phyloP scores from a whole-genome alignment of 2,113 vertebrate genomes.

The Syngnathus typhle region DNA sequence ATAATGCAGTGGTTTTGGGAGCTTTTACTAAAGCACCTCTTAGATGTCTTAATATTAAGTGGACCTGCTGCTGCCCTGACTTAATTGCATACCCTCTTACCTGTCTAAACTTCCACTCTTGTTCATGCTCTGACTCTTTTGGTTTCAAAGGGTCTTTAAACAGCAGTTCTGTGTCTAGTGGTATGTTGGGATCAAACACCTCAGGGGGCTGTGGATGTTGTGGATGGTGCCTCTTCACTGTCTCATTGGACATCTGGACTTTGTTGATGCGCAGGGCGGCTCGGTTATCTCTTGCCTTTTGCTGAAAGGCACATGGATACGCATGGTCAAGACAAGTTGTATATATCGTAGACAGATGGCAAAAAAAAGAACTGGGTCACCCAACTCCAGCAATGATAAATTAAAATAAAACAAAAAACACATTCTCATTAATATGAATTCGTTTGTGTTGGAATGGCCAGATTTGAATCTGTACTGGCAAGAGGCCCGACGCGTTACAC shows the following conservation, averaged over 20 bases:
- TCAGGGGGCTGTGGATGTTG: slow-evolving; percentile 85
- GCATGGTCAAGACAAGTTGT: slow-evolving; percentile 23
- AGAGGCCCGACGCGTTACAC: slow-evolving; percentile 31
- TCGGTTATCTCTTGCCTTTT: slow-evolving; percentile 99
- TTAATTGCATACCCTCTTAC: slow-evolving; percentile 75
- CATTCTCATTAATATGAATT: slow-evolving; percentile 43
- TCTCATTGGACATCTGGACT: slow-evolving; percentile 97
- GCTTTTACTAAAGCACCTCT: slow-evolving; percentile 65
- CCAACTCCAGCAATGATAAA: not conserved
- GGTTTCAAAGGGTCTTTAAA: slow-evolving; percentile 97
- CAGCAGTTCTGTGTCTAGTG: slow-evolving; percentile 84
- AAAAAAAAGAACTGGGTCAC: not conserved
- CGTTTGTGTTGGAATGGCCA: slow-evolving; percentile 38
- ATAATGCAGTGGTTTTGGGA: slow-evolving; percentile 62
- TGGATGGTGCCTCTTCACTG: slow-evolving; percentile 84
- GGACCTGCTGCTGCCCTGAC: slow-evolving; percentile 70
- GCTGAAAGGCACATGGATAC: slow-evolving; percentile 70
- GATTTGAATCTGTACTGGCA: slow-evolving; percentile 36
- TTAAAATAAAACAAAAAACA: not conserved
- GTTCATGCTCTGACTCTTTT: slow-evolving; percentile 96
- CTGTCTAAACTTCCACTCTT: slow-evolving; percentile 99
- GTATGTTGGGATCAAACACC: slow-evolving; percentile 83
- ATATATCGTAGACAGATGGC: not conserved
- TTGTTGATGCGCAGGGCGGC: slow-evolving; percentile 96
- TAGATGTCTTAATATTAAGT: slow-evolving; percentile 66